Evolutionary conservation across 2,888 invertebrate species (phyloP), one percentile per base, ranked within the genome.

Genomic region (Sepioteuthis lessoniana): DNA sequence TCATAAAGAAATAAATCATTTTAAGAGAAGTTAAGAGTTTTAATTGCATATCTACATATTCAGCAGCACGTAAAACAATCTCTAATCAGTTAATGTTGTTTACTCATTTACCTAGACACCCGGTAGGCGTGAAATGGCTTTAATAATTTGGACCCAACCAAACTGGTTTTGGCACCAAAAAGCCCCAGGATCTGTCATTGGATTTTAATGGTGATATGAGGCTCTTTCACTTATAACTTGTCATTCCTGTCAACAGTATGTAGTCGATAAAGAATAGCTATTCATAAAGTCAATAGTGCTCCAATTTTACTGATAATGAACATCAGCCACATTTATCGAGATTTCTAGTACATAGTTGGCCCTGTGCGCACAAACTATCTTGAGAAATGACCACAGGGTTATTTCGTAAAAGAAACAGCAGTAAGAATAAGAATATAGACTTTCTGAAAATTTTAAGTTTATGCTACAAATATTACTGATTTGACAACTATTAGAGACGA

Each of bases 261-360:
- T 3, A 16, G 13, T 25, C n/a, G 76, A 55, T 35, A n/a, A 0
- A n/a, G 31, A 10, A 31, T n/a, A 76, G 13, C 60, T 3, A 28
- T 60, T 47, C 46, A 60, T 8, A 76, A 16, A 76, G 76, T 76
- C 76, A 76, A n/a, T 16, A 76, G n/a, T 10, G n/a, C 16, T n/a
- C n/a, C n/a, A 35, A 76, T 76, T 3, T 8, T 76, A 0, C 25
- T 55, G 1, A 55, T 5, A 55, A 25, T 21, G 25, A 28, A 4
- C 7, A 3, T 1, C 0, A 21, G 55, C 0, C 21, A 21, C 7
- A 4, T 5, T 0, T 21, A 55, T 28, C 5, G 5, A 55, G 21
- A 7, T 1, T 2, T 1, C 3, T 25, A 5, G 55, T 28, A 0
- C 25, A 3, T 42, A 42, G 4, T 42, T 3, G 42, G 7, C 42